phyloP scores from a whole-genome alignment of 2,888 invertebrate genomes.

The Sphaerophoria rueppellii region DNA sequence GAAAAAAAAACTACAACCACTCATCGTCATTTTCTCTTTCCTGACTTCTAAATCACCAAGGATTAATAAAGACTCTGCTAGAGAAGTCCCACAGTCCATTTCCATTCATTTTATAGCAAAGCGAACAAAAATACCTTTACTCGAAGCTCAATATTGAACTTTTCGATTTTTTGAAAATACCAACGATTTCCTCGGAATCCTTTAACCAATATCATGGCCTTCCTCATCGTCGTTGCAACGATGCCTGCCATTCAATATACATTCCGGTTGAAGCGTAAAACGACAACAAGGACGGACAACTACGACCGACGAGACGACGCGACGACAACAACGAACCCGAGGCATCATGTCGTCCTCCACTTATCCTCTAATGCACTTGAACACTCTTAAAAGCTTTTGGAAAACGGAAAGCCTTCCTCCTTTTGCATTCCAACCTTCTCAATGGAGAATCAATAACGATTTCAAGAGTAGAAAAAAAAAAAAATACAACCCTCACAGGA shows the following conservation, averaged over 20 bases:
- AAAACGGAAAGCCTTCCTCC: conserved; percentile 13
- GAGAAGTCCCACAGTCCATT: conserved; percentile 53
- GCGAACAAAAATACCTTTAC: conserved; percentile 10
- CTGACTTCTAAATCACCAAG: conserved; percentile 69
- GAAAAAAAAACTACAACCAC: conserved; percentile 53
- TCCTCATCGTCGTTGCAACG: conserved; percentile 26
- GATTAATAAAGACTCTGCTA: conserved; percentile 63
- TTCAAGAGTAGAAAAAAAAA: neutral
- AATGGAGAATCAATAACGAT: conserved; percentile 67
- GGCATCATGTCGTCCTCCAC: conserved; percentile 52
- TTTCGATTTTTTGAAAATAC: conserved; percentile 58
- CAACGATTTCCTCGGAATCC: conserved; percentile 70
- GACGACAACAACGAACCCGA: conserved; percentile 31
- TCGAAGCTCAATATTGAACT: conserved; percentile 50
- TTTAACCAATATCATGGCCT: neutral
- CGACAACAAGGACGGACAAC: neutral
- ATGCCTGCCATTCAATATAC: conserved; percentile 72
- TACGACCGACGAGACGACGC: conserved; percentile 3
- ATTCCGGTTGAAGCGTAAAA: conserved; percentile 12
- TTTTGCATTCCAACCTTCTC: conserved; percentile 49
- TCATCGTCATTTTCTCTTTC: conserved; percentile 67
- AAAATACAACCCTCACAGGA: neutral
- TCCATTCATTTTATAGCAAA: conserved; percentile 60
- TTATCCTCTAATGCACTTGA: conserved; percentile 70
- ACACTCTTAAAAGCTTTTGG: conserved; percentile 23